Base-by-base conservation (phyloP, 2,113 vertebrate genomes). In the Paramisgurnus dabryanus region DNA sequence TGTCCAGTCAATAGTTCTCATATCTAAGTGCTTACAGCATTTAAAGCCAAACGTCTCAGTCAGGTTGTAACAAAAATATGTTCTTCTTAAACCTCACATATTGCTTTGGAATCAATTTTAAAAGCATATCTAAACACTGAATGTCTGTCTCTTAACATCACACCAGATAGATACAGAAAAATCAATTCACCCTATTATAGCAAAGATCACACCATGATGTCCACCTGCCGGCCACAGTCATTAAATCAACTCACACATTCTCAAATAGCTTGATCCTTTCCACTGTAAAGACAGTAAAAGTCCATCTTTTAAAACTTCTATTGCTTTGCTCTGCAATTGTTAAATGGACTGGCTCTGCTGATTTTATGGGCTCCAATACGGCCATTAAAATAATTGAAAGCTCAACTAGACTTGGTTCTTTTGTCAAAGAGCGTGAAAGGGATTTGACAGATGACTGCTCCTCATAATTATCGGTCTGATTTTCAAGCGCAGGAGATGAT, bases 331-430 rank as follows among this genome's bases (percentile, higher is more conserved):
- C 50, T 72, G 64, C 49, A 69, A 79, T 64, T 80, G 67, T 88
- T 81, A 83, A 84, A 87, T 88, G 84, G 84, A 82, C 84, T 81
- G 71, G 57, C 76, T 81, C 79, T 80, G 60, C 47, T 49, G 80
- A 71, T 83, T 80, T 80, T 73, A 65, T 34, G 34, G 72, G 67
- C 78, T 85, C 73, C 76, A 83, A 87, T 86, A 82, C 73, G 47
- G 80, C 67, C 79, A 86, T 83, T 87, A 82, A 77, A 84, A 81
- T 84, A 85, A 88, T 83, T 81, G 82, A 86, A 83, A 83, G 77
- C 87, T 64, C 73, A 71, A 65, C 68, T 41, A 82, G 57, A 80
- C 65, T 63, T 80, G 47, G 63, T 80, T 17, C 76, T 78, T 87
- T 84, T 85, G 73, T 82, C 66, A 79, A 82, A 70, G 72, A 61